Evolutionary conservation across 2,888 invertebrate species (phyloP).

Genomic region (Athalia circularis): DNA sequence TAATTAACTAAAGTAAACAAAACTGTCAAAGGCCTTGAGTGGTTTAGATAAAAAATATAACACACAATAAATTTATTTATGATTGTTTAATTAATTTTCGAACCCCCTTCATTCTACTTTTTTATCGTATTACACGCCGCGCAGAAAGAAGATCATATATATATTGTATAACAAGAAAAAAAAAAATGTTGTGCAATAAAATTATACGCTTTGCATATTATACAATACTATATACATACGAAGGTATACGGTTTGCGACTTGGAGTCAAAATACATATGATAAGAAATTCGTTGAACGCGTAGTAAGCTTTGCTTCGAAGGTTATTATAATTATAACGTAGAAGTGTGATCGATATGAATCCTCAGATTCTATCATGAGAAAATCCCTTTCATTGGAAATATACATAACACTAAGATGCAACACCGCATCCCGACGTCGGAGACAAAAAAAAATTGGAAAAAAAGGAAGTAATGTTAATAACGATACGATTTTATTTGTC

Average conservation of each 20-base stretch:
- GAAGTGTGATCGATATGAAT: background rate
- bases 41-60: too few relatives aligned
- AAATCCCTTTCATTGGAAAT: too few relatives aligned
- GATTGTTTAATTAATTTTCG: background rate
- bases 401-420: too few relatives aligned
- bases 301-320: background rate
- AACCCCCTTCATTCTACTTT: background rate
- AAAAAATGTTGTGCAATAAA: slow-evolving; percentile 7
- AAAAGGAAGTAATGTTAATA: too few relatives aligned
- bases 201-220: background rate
- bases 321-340: background rate
- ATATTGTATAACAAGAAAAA: too few relatives aligned
- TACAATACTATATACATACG: too few relatives aligned
- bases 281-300: background rate
- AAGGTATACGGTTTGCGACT: background rate
- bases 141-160: slow-evolving; percentile 8
- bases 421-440: too few relatives aligned
- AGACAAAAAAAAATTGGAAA: too few relatives aligned
- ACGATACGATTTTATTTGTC: too few relatives aligned
- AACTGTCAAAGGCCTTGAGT: too few relatives aligned
- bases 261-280: slow-evolving; percentile 1
- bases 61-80: background rate
- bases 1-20: too few relatives aligned
- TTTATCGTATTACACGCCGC: background rate
- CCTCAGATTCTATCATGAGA: background rate